Conservation (phyloP, 1,140 invertebrate genomes). For the Lasaia peninsularis region DNA sequence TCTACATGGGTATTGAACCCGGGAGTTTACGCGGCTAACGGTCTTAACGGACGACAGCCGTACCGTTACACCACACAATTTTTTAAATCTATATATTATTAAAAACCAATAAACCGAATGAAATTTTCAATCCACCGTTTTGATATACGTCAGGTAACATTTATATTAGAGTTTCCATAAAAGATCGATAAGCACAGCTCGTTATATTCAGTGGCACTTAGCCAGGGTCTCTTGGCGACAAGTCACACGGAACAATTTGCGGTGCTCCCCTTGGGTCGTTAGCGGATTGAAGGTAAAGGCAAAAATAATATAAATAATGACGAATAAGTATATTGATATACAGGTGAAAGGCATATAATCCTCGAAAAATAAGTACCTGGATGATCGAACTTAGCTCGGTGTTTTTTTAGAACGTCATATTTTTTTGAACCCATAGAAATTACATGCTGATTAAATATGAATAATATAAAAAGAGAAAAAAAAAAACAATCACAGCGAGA, state of each 20-base stretch:
- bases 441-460: no score
- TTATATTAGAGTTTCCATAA: constrained; percentile 5
- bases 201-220: constrained; percentile 12
- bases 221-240: constrained; percentile 9
- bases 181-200: constrained; percentile 10
- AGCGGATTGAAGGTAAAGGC: constrained; percentile 6
- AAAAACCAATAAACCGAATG: background rate
- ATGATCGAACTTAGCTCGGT: no score
- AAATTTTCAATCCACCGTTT: background rate
- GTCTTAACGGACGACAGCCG: no score
- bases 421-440: no score
- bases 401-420: no score
- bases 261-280: constrained; percentile 12
- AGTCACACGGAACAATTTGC: constrained; percentile 18
- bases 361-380: background rate
- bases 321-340: background rate
- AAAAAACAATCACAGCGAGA: no score
- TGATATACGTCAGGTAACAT: background rate
- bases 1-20: no score
- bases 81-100: background rate
- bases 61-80: no score
- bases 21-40: no score
- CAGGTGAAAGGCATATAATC: background rate
- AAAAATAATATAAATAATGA: background rate
- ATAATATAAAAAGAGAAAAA: no score